Evolutionary conservation across 2,113 vertebrate species (phyloP).

Genomic region (Solenodon paradoxus): DNA sequence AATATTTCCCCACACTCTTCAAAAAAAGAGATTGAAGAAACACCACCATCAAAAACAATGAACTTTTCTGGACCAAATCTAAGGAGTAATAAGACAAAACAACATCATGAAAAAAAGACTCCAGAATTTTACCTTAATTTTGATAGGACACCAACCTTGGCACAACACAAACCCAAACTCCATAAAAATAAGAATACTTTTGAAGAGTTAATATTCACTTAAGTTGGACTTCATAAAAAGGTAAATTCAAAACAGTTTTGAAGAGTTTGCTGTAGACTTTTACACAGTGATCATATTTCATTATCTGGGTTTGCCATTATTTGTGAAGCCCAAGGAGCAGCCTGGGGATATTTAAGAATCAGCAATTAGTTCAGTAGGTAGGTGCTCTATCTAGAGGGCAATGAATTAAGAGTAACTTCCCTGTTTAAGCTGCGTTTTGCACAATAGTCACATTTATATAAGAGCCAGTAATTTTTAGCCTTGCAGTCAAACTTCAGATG

Average conservation of each 20-base stretch:
- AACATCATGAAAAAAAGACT: not conserved
- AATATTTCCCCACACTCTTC: not conserved
- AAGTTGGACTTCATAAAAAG: not conserved
- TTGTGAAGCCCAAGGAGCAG: not conserved
- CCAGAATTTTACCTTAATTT: not conserved
- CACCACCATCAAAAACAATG: not conserved
- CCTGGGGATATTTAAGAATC: not conserved
- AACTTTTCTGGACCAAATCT: not conserved
- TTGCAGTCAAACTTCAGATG: not conserved
- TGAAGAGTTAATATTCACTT: not conserved
- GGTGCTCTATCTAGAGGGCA: not conserved
- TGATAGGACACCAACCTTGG: not conserved
- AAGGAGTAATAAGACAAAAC: not conserved
- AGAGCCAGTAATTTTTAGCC: not conserved
- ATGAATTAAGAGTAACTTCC: not conserved
- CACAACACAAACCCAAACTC: not conserved
- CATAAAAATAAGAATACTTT: not conserved
- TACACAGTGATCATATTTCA: not conserved
- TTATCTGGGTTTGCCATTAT: conserved; percentile 17
- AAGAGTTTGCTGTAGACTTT: not conserved
- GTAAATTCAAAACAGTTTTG: not conserved
- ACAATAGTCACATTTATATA: not conserved
- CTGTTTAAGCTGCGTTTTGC: not conserved
- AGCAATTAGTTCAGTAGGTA: not conserved
- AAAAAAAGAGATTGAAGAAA: not conserved